Conservation (phyloP, 1,140 invertebrate species). For the Uloborus diversus region DNA sequence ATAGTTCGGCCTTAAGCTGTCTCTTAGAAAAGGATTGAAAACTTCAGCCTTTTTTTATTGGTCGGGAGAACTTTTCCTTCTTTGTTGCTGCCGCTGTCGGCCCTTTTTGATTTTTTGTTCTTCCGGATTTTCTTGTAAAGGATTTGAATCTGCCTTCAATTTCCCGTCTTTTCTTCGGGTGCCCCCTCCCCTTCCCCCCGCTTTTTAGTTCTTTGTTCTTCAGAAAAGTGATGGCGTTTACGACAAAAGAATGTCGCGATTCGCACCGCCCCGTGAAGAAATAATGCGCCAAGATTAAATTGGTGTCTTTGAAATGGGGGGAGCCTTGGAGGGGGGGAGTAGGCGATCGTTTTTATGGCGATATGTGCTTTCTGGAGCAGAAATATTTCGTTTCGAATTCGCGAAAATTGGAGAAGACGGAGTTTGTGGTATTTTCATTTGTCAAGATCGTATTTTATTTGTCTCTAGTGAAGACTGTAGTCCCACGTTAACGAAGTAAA, state of each 20-base stretch:
- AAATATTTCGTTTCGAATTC: not conserved
- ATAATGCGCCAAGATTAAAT: not conserved
- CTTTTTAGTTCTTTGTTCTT: no score
- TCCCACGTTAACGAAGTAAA: not conserved
- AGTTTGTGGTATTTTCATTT: no score
- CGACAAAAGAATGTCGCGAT: not conserved
- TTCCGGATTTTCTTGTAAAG: not conserved
- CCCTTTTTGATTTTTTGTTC: not conserved
- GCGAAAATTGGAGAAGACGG: not conserved
- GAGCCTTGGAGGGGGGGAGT: not conserved
- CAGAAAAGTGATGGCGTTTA: not conserved
- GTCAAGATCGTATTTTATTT: no score
- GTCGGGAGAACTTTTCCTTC: not conserved
- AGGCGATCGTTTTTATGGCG: not conserved
- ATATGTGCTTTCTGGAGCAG: not conserved
- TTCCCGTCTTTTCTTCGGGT: not conserved
- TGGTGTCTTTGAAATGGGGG: not conserved
- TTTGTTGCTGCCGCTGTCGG: no score
- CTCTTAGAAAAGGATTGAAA: conserved; percentile 9
- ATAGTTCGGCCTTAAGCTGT: not conserved
- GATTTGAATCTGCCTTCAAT: not conserved
- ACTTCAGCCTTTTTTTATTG: conserved; percentile 27
- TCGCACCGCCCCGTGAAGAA: not conserved
- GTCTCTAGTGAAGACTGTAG: no score
- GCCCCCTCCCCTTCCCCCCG: no score